Evolutionary conservation across 2,888 invertebrate species (phyloP), one percentile per base, ranked within the genome.

Genomic region (Laothoe populi): DNA sequence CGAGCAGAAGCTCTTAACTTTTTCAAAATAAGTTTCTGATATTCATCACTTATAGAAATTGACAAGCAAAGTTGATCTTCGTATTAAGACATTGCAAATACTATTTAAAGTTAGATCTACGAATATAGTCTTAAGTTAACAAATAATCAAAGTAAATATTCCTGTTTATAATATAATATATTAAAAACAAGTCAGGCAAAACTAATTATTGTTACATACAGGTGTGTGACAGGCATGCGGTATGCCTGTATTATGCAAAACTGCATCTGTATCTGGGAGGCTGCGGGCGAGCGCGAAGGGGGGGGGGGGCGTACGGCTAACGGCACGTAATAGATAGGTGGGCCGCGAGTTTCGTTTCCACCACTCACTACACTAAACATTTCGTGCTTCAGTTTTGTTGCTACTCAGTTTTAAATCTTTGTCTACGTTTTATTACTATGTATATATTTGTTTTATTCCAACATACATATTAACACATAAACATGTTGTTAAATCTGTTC

Each of bases 271-370:
- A 60, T 59, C 42, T 63, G 19, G 35, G 53, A 53, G 53, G 53
- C 53, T 53, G 53, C 7, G n/a, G 8, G 49, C 49, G 49, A 31
- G 53, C 11, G 26, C 53, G 48, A 7, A 24, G 24, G 38, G n/a
- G 16, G 31, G 31, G 19, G 11, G 42, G 5, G 0, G 19, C 42
- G 5, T 61, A 57, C 65, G 61, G 62, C 69, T 77, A 74, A 74
- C 78, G 78, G 78, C 71, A 67, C 66, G 70, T 70, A 69, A 67
- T 74, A 70, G 66, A 69, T 69, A 67, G 69, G 53, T 35, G 35
- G 31, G 53, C 35, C 35, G 40, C 31, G 38, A 16, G 60, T 38
- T 45, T 44, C 44, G 16, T 13, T 1, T 38, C 38, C 19, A 19
- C 44, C 44, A 19, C 19, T 38, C 44, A 44, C 61, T 26, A 8